phyloP scores from a whole-genome alignment of 2,797 vertebrate genomes.

The Paedocypris micromegethes region DNA sequence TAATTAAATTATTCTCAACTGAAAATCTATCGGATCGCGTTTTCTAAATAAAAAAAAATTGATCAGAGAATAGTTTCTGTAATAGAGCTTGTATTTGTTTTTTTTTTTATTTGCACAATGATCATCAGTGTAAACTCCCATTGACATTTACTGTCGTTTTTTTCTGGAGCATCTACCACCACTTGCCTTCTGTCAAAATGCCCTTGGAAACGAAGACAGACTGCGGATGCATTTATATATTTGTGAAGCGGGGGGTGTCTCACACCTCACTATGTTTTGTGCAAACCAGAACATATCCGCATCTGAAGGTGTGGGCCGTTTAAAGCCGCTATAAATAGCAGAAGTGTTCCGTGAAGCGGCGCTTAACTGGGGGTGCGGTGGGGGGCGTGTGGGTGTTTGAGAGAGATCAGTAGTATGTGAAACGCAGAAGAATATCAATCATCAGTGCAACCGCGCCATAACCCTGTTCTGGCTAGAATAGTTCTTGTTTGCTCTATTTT shows the following conservation, averaged over 20 bases:
- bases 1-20: too few species aligned
- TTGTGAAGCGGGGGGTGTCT: slow-evolving; percentile 27
- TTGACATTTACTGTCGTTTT: not conserved
- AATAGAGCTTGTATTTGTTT: too few species aligned
- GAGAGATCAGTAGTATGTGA: slow-evolving; percentile 34
- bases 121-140: slow-evolving; percentile 1
- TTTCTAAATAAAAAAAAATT: too few species aligned
- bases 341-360: slow-evolving; percentile 34
- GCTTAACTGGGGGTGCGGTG: slow-evolving; percentile 15
- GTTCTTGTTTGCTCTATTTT: slow-evolving; percentile 34
- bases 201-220: slow-evolving; percentile 8
- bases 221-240: slow-evolving; percentile 23
- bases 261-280: slow-evolving; percentile 23
- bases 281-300: slow-evolving; percentile 20
- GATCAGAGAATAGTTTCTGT: too few species aligned
- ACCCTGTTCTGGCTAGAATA: slow-evolving; percentile 24
- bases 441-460: slow-evolving; percentile 17
- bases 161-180: slow-evolving; percentile 5
- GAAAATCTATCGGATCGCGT: too few species aligned
- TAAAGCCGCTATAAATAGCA: slow-evolving; percentile 46
- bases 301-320: slow-evolving; percentile 43
- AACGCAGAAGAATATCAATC: slow-evolving; percentile 6
- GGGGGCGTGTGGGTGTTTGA: slow-evolving; percentile 1
- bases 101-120: slow-evolving; percentile 1
- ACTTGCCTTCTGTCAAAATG: slow-evolving; percentile 30